Evolutionary conservation across 2,797 vertebrate species (phyloP).

Genomic region (Lepus townsendii): DNA sequence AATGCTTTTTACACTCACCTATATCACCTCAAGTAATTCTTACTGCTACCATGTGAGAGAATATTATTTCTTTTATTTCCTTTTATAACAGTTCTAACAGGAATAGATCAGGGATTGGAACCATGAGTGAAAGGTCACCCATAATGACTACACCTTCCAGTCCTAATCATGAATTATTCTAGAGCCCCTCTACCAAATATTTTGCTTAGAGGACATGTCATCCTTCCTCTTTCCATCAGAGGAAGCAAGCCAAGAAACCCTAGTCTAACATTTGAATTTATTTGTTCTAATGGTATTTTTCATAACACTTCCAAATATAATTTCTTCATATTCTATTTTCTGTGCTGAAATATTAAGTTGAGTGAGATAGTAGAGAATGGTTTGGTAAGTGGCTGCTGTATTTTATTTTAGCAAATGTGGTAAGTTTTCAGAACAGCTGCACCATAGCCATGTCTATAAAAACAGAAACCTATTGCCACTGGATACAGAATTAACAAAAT

Average conservation of each 20-base stretch:
- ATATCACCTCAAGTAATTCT: constrained; percentile 6
- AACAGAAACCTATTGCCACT: constrained; percentile 72
- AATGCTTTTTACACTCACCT: not conserved
- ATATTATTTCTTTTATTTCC: not conserved
- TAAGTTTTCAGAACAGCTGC: constrained; percentile 44
- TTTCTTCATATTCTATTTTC: not conserved
- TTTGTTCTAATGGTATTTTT: constrained; percentile 35
- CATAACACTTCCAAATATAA: constrained; percentile 62
- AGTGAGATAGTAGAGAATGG: constrained; percentile 47
- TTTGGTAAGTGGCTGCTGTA: constrained; percentile 41
- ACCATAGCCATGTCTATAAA: constrained; percentile 2
- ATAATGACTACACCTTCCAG: not conserved
- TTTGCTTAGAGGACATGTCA: constrained; percentile 10
- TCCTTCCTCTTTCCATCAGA: constrained; percentile 42
- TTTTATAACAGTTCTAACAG: constrained; percentile 51
- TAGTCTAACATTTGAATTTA: constrained; percentile 58
- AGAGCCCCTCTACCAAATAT: not conserved
- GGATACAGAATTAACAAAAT: constrained; percentile 53
- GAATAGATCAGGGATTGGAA: not conserved
- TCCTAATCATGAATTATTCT: constrained; percentile 16
- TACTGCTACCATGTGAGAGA: not conserved
- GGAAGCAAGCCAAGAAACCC: constrained; percentile 23
- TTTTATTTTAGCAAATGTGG: constrained; percentile 58
- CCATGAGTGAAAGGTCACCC: not conserved
- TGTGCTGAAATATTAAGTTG: constrained; percentile 59